Evolutionary conservation across 2,113 vertebrate genomes (phyloP).

Genomic region (Zosterops hypoxanthus): DNA sequence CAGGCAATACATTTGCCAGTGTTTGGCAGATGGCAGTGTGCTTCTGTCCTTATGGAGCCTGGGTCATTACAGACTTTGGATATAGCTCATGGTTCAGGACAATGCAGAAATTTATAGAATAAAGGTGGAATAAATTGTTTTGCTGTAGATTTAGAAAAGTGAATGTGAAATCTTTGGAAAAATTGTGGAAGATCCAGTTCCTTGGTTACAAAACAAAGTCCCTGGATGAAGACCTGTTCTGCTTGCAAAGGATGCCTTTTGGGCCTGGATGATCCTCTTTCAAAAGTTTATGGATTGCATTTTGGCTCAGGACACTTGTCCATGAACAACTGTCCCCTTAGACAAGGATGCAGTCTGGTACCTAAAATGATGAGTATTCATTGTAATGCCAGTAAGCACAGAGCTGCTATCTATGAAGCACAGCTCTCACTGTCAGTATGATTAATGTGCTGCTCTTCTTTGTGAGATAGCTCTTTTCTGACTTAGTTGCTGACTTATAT

Average conservation of each 20-base stretch:
- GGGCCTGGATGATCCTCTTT: background rate
- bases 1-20: background rate
- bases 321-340: background rate
- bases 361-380: background rate
- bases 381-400: background rate
- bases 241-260: background rate
- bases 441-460: background rate
- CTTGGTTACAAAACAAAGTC: background rate
- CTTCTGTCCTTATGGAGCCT: background rate
- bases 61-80: too few relatives aligned
- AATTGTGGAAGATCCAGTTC: background rate
- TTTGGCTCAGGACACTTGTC: background rate
- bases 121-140: background rate
- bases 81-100: background rate
- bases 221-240: background rate
- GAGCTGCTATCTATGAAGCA: background rate
- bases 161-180: background rate
- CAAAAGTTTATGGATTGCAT: background rate
- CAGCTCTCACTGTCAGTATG: constrained; percentile 5
- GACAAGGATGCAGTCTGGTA: background rate
- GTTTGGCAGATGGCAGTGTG: background rate
- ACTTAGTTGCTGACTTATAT: background rate
- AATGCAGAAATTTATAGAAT: background rate
- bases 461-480: constrained; percentile 2
- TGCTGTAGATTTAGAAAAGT: background rate